Conservation (phyloP, 1,140 invertebrate species). For the Drosophila bocki region DNA sequence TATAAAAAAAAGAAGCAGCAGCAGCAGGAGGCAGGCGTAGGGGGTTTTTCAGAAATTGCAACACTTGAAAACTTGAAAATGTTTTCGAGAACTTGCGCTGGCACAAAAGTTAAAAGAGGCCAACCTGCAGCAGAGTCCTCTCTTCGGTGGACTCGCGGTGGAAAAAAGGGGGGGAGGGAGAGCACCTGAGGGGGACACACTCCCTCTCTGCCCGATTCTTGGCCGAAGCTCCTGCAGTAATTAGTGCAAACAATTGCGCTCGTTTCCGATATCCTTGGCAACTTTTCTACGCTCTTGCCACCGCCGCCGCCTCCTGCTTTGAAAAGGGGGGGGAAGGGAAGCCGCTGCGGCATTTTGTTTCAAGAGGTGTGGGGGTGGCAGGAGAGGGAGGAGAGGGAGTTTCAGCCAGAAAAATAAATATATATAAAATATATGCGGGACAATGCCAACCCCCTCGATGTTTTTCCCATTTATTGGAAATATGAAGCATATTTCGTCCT, state of each 20-base stretch:
- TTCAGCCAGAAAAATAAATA: conserved; percentile 20
- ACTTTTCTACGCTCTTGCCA: conserved; percentile 15
- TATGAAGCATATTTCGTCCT: conserved; percentile 50
- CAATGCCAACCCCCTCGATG: neutral
- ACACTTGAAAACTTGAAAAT: conserved; percentile 81
- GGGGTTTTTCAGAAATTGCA: conserved; percentile 64
- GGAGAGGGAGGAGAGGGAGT: neutral
- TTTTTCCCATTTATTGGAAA: conserved; percentile 34
- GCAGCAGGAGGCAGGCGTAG: neutral
- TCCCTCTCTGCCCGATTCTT: neutral
- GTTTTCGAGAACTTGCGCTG: conserved; percentile 69
- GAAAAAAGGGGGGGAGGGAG: neutral
- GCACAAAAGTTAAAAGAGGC: conserved; percentile 66
- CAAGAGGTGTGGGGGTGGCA: conserved; percentile 13
- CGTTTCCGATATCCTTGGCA: conserved; percentile 64
- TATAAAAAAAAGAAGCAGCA: conserved; percentile 5
- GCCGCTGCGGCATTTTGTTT: conserved; percentile 65
- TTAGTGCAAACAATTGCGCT: conserved; percentile 81
- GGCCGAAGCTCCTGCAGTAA: conserved; percentile 53
- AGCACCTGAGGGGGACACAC: conserved; percentile 6
- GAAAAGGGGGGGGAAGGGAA: neutral
- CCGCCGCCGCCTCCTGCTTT: neutral
- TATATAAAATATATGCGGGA: neutral
- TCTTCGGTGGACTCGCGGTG: conserved; percentile 8
- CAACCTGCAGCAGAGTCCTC: conserved; percentile 54